phyloP scores from a whole-genome alignment of 2,797 vertebrate species.

The Acestrorhynchus altus region DNA sequence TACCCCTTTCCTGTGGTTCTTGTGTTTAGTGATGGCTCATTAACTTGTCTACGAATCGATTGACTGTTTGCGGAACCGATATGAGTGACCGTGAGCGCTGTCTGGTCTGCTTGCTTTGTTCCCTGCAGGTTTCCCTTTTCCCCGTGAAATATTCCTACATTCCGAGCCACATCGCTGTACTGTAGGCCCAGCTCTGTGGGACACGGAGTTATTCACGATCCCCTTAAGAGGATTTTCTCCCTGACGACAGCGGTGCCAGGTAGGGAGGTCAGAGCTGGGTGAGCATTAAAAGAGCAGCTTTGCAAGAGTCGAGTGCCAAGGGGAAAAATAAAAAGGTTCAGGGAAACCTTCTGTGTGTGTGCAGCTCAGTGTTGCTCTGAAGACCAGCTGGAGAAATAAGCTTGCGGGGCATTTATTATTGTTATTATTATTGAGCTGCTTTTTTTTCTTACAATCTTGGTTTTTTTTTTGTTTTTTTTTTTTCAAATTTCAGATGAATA shows the following conservation, averaged over 20 bases:
- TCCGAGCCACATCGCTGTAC: not conserved
- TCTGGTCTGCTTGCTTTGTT: not conserved
- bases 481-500: slow-evolving; percentile 41
- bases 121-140: not conserved
- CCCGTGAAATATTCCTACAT: slow-evolving; percentile 37
- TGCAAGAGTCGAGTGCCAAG: slow-evolving; percentile 46
- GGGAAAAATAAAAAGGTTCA: not conserved
- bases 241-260: slow-evolving; percentile 30
- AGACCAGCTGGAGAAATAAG: slow-evolving; percentile 8
- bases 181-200: slow-evolving; percentile 14
- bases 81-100: not conserved
- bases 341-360: not conserved
- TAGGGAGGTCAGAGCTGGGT: slow-evolving; percentile 37
- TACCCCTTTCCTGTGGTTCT: too few relatives aligned
- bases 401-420: not conserved
- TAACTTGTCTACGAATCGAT: too few relatives aligned
- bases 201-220: slow-evolving; percentile 41
- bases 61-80: not conserved
- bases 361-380: not conserved
- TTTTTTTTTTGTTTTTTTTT: slow-evolving; percentile 41
- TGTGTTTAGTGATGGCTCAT: too few relatives aligned
- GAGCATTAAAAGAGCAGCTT: slow-evolving; percentile 41
- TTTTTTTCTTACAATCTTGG: too few relatives aligned
- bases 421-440: slow-evolving; percentile 24
- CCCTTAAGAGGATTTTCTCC: slow-evolving; percentile 53